Percentiles rank a stretch among this genome's conserved stretches.
These are phyloP conservation scores for Aythya baeri DNA, from an alignment of 2,113 vertebrate genomes.

Conservation along the genomic window DNA sequence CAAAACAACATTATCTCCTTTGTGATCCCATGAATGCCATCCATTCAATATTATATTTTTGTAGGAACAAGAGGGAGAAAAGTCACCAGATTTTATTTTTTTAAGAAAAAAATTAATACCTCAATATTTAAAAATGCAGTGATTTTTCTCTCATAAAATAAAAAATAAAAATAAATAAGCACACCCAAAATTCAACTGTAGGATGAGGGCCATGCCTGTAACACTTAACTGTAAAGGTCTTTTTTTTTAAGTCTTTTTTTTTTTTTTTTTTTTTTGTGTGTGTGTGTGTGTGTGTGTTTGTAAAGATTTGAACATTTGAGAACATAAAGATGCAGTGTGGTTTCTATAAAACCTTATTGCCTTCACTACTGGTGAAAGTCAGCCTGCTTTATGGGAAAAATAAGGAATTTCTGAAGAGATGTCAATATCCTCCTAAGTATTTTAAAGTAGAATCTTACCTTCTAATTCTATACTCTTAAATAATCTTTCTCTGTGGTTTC, in stretches of 20 bases:
- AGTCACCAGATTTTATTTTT: not conserved
- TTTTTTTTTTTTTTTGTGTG: not conserved
- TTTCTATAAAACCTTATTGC: slow-evolving; percentile 16
- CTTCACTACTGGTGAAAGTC: not conserved
- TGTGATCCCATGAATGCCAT: not conserved
- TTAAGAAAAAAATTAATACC: not conserved
- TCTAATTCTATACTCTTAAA: not conserved
- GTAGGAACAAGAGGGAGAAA: not conserved
- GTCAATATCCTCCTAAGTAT: not conserved
- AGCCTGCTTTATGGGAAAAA: slow-evolving; percentile 1
- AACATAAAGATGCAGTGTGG: not conserved
- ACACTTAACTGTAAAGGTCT: not conserved
- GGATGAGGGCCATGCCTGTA: not conserved
- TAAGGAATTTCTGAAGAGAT: not conserved
- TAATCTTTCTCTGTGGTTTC: not conserved
- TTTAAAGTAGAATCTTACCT: not conserved
- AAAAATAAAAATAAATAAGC: too few species aligned
- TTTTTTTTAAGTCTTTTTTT: not conserved
- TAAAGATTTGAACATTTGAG: not conserved
- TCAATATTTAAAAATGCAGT: not conserved
- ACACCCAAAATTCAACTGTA: not conserved
- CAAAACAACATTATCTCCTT: not conserved
- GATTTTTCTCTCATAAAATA: not conserved
- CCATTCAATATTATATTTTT: not conserved
- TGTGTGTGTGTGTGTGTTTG: too few species aligned